Base-by-base conservation (phyloP, 2,113 vertebrate genomes). In the Ochotona princeps region DNA sequence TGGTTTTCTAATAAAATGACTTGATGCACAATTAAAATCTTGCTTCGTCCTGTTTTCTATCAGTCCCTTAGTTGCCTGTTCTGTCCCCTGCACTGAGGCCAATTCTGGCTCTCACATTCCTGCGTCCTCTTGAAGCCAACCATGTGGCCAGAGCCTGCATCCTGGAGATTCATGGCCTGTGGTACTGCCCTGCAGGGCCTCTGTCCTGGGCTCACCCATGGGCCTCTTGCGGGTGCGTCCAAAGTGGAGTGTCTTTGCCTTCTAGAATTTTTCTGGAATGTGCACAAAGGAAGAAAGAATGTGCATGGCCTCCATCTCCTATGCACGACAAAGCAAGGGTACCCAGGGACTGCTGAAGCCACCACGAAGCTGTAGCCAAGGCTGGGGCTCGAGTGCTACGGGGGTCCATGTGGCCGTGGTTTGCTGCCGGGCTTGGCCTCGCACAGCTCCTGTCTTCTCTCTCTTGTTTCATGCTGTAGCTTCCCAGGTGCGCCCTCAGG, bases 1-100 rank as follows among this genome's bases (percentile, higher is more conserved):
- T 30, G 60, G 26, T 11, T 30, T 66, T 66, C 32, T 54, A 95
- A 93, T 93, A 93, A 95, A 94, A 35, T 92, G 63, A 51, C 82
- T n/a, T 47, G 51, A 13, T 13, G 8, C 3, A 7, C 28, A 8
- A 26, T 8, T 18, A 79, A 76, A 57, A 35, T 28, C 25, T 67
- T 32, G 65, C 32, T 10, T 0, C 0, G 81, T 76, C 6, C 0
- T 65, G 0, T 23, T 12, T 65, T 7, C 38, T 30, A 5, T 54
- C n/a, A 4, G 0, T 35, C 26, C 25, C 32, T 35, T 3, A 8
- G 12, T 10, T 4, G 7, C 8, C 35, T 26, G 0, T 25, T 66
- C 10, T 0, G 2, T n/a, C 10, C 38, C 3, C 26, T 0, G 7
- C 2, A 4, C n/a, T n/a, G 1, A 17, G 7, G 47, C 18, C 21